phyloP scores from a whole-genome alignment of 2,888 invertebrate species.

The Aphelenchoides bicaudatus region DNA sequence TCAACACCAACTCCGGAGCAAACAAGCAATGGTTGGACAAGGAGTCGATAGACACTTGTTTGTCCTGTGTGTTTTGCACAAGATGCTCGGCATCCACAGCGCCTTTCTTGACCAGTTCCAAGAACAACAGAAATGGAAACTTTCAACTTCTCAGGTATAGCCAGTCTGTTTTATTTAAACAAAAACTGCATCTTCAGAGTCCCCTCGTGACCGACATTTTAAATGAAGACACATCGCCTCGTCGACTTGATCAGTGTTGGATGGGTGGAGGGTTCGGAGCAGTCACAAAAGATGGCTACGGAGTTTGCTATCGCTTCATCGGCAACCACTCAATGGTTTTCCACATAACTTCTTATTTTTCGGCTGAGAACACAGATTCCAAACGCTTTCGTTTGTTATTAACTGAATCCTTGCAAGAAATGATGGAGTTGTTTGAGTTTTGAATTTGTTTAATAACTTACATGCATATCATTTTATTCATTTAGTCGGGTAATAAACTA shows the following conservation, averaged over 20 bases:
- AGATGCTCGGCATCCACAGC: slow-evolving; percentile 36
- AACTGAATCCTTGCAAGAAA: slow-evolving; percentile 15
- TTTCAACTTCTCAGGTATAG: slow-evolving; percentile 81
- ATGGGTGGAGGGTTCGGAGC: slow-evolving; percentile 26
- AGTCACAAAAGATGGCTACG: slow-evolving; percentile 27
- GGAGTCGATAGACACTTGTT: slow-evolving; percentile 96
- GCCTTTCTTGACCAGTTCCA: slow-evolving; percentile 74
- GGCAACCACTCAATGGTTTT: slow-evolving; percentile 26
- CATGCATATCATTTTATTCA: too few species aligned
- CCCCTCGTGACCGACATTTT: slow-evolving; percentile 38
- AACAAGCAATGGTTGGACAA: slow-evolving; percentile 63
- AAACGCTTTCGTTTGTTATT: neutral
- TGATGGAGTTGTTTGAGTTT: slow-evolving; percentile 10
- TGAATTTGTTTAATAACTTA: too few species aligned
- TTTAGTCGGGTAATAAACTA: too few species aligned
- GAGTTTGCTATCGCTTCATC: slow-evolving; percentile 25
- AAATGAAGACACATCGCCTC: slow-evolving; percentile 38
- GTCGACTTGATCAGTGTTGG: slow-evolving; percentile 66
- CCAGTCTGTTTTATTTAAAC: too few species aligned
- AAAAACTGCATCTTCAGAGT: too few species aligned
- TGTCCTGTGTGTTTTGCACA: slow-evolving; percentile 89
- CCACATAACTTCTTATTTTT: slow-evolving; percentile 25
- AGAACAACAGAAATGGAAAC: slow-evolving; percentile 85
- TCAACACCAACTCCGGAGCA: slow-evolving; percentile 61
- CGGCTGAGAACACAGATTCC: slow-evolving; percentile 13